Evolutionary conservation across 2,888 invertebrate species (phyloP).

Genomic region (Hyalella azteca): DNA sequence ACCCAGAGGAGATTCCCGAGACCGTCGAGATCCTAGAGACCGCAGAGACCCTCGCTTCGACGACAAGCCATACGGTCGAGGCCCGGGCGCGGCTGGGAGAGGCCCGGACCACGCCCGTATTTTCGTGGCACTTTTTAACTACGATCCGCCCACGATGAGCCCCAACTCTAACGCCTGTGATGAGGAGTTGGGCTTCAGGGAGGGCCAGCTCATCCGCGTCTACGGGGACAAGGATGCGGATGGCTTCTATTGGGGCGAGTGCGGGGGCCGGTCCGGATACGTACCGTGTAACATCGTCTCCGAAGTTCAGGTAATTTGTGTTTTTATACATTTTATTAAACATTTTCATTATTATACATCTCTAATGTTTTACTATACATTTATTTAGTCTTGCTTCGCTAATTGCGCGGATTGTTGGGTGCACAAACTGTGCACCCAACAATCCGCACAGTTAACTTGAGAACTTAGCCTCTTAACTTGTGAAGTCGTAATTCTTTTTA

Average conservation of each 20-base stretch:
- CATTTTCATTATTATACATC: too few relatives aligned
- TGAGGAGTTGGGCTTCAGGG: conserved; percentile 95
- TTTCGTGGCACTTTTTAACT: conserved; percentile 96
- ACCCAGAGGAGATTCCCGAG: conserved; percentile 44
- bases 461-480: too few relatives aligned
- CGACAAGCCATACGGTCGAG: conserved; percentile 37
- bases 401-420: too few relatives aligned
- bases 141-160: conserved; percentile 97
- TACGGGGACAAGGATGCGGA: conserved; percentile 94
- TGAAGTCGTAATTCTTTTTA: too few relatives aligned
- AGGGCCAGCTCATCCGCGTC: conserved; percentile 96
- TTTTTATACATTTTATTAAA: too few relatives aligned
- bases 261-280: conserved; percentile 84
- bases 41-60: conserved; percentile 43
- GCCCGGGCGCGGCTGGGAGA: conserved; percentile 41
- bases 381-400: too few relatives aligned
- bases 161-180: conserved; percentile 98
- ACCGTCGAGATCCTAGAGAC: conserved; percentile 42
- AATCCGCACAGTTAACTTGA: too few relatives aligned
- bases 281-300: conserved; percentile 99
- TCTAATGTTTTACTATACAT: too few relatives aligned
- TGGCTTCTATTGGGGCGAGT: conserved; percentile 99
- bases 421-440: too few relatives aligned
- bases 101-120: conserved; percentile 60
- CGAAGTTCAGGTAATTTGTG: conserved; percentile 74